phyloP scores from a whole-genome alignment of 2,888 invertebrate genomes.

The Drosophila lacicola region DNA sequence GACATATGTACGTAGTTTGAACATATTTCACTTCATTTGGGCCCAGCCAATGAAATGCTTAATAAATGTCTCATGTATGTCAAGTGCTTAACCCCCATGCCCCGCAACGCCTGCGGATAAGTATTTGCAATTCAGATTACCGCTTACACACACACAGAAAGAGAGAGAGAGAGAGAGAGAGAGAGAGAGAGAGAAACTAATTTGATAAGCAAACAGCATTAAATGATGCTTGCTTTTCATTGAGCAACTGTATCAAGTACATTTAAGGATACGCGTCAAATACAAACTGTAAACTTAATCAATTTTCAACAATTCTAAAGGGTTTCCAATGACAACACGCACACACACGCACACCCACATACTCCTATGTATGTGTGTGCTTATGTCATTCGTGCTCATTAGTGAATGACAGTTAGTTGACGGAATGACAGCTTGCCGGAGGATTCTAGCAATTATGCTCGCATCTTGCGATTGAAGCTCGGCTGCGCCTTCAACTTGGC shows the following conservation, averaged over 20 bases:
- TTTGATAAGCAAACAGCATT: slow-evolving; percentile 37
- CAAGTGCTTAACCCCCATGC: slow-evolving; percentile 19
- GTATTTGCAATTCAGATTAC: slow-evolving; percentile 15
- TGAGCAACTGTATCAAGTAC: slow-evolving; percentile 19
- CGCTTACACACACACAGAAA: slow-evolving; percentile 20
- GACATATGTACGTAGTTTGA: slow-evolving; percentile 15
- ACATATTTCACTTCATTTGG: slow-evolving; percentile 22
- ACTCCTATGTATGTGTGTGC: not conserved
- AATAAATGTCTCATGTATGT: slow-evolving; percentile 49
- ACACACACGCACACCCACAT: not conserved
- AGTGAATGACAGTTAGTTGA: slow-evolving; percentile 24
- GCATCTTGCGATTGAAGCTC: not conserved
- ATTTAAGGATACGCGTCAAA: slow-evolving; percentile 2
- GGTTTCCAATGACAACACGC: slow-evolving; percentile 12
- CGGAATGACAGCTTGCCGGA: slow-evolving; percentile 18
- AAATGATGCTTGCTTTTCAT: slow-evolving; percentile 24
- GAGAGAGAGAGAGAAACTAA: slow-evolving; percentile 12
- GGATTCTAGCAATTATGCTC: slow-evolving; percentile 15
- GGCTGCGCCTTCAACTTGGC: slow-evolving; percentile 7
- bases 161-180: slow-evolving; percentile 7
- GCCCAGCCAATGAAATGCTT: slow-evolving; percentile 43
- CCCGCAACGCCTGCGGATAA: slow-evolving; percentile 4
- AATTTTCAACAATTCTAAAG: slow-evolving; percentile 31
- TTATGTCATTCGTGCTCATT: slow-evolving; percentile 27
- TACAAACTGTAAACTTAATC: slow-evolving; percentile 37